Conservation (phyloP, 1,140 invertebrate species). For the Drosophila elegans region DNA sequence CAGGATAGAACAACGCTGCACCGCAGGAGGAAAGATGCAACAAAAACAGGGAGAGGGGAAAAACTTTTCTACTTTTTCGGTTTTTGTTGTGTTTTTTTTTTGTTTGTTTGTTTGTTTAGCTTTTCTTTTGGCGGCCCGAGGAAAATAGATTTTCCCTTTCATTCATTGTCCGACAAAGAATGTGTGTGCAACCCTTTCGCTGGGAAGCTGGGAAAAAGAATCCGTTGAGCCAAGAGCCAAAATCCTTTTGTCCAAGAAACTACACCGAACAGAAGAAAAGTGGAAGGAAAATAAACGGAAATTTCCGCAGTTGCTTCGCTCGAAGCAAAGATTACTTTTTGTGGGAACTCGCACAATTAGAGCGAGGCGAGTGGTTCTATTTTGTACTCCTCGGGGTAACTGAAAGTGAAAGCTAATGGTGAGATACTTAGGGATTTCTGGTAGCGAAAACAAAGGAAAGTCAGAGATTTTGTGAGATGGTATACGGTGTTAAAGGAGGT, state of each 20-base stretch:
- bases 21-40: slow-evolving; percentile 43
- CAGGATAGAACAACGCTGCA: slow-evolving; percentile 54
- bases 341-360: slow-evolving; percentile 83
- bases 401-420: slow-evolving; percentile 10
- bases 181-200: slow-evolving; percentile 53
- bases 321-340: slow-evolving; percentile 45
- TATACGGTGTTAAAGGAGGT: not conserved
- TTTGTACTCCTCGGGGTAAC: slow-evolving; percentile 4
- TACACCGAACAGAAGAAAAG: slow-evolving; percentile 27
- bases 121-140: slow-evolving; percentile 47
- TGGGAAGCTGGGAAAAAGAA: slow-evolving; percentile 61
- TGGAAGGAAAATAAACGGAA: slow-evolving; percentile 49
- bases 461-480: slow-evolving; percentile 14
- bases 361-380: slow-evolving; percentile 53
- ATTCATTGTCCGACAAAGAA: slow-evolving; percentile 32
- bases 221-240: slow-evolving; percentile 16
- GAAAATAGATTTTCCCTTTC: slow-evolving; percentile 67
- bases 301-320: slow-evolving; percentile 32
- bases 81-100: slow-evolving; percentile 23
- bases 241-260: slow-evolving; percentile 41
- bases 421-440: slow-evolving; percentile 24
- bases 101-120: slow-evolving; percentile 54
- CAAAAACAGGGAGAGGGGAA: slow-evolving; percentile 9
- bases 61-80: slow-evolving; percentile 13
- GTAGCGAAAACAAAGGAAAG: not conserved